Base-by-base conservation (phyloP, 2,113 vertebrate genomes). In the Motacilla tschutschensis region DNA sequence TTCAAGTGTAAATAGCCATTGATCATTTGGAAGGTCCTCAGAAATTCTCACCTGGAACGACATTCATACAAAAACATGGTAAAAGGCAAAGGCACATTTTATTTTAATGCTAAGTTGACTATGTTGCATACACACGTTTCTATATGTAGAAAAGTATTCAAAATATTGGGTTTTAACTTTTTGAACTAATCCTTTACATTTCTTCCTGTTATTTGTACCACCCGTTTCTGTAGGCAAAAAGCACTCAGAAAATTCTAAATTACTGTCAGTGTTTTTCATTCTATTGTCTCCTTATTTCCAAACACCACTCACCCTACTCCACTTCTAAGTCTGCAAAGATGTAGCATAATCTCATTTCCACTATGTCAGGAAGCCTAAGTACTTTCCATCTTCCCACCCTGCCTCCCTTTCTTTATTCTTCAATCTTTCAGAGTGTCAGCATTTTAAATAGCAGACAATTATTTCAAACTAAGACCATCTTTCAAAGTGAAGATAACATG, bases 331-430 rank as follows among this genome's bases (percentile, higher is more conserved):
- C 12, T 55, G 59, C 44, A 82, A 31, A 79, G n/a, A 71, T 28
- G 25, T 43, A 46, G 26, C 17, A 63, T n/a, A 55, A 43, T 43
- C 31, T 46, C 17, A 59, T n/a, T 79, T 54, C 36, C 3, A 72
- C 38, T 4, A 22, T 0, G 0, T 50, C 41, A 85, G 41, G 11
- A 72, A 57, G 7, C 6, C 18, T 3, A 19, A 73, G 3, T 22
- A 82, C 12, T 19, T 57, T 63, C n/a, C 20, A 44, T 29, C 12
- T n/a, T 38, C 19, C 12, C 15, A 16, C 2, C 0, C 7, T 8
- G 5, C 17, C 38, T 43, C 25, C 38, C 40, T 13, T 64, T 38
- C 53, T 60, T 79, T 41, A 44, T n/a, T 58, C 20, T 36, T 58
- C 9, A 66, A 4, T 35, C 29, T 69, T 73, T 75, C 77, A 70